Evolutionary conservation across 2,113 vertebrate genomes (phyloP).

Genomic region (Scatophagus argus): DNA sequence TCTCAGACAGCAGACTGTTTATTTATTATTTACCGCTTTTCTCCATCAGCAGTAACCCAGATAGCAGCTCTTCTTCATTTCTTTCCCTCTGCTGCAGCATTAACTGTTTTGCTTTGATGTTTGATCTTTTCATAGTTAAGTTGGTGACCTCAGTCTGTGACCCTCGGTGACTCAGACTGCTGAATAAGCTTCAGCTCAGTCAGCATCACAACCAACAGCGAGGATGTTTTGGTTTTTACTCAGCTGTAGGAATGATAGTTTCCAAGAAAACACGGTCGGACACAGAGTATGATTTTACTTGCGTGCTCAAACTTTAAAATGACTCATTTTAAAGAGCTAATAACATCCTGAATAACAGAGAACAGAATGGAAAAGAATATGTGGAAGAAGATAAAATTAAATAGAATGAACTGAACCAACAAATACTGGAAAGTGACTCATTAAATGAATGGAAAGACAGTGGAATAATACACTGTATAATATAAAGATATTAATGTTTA

Average conservation of each 20-base stretch:
- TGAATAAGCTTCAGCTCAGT: conserved; percentile 22
- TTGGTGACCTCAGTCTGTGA: background rate
- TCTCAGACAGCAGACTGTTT: conserved; percentile 54
- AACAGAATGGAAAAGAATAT: background rate
- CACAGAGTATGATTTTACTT: background rate
- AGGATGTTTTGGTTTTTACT: conserved; percentile 14
- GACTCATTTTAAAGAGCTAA: background rate
- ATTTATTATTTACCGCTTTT: conserved; percentile 60
- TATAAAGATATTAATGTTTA: background rate
- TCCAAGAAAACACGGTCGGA: background rate
- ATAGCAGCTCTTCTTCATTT: conserved; percentile 37
- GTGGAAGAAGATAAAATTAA: background rate
- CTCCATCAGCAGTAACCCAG: conserved; percentile 57
- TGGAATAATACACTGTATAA: background rate
- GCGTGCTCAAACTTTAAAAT: background rate
- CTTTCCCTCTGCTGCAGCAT: background rate
- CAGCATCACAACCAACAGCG: background rate
- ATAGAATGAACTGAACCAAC: background rate
- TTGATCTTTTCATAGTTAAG: background rate
- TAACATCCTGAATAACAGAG: conserved; percentile 8
- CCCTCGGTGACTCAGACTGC: conserved; percentile 36
- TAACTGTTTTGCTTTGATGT: background rate
- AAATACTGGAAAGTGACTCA: background rate
- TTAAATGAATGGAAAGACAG: background rate
- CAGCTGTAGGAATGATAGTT: background rate